phyloP scores from a whole-genome alignment of 1,140 invertebrate species.

The Trypoxylus dichotomus region DNA sequence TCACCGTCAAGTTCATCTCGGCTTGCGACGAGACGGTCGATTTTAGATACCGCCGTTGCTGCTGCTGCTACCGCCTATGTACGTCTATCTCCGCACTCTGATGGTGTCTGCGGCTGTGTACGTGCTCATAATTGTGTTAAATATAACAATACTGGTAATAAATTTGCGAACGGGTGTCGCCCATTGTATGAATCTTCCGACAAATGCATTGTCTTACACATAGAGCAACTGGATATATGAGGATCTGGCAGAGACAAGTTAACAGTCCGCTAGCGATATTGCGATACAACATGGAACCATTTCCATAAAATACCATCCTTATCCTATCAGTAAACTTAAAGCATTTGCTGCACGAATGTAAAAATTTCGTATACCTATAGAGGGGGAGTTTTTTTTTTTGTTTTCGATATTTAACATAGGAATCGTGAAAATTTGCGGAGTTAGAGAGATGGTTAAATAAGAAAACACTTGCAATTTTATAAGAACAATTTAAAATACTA shows the following conservation, averaged over 20 bases:
- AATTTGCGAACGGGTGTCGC: conserved; percentile 20
- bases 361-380: no score
- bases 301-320: neutral
- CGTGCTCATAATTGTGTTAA: conserved; percentile 17
- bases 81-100: neutral
- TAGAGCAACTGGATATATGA: conserved; percentile 13
- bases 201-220: conserved; percentile 20
- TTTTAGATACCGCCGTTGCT: neutral
- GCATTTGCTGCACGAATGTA: no score
- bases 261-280: conserved; percentile 9
- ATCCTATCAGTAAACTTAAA: neutral
- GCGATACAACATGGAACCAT: neutral
- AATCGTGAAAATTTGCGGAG: no score
- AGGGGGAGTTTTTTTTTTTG: no score
- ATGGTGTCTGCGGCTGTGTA: conserved; percentile 7
- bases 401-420: no score
- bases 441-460: no score
- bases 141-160: conserved; percentile 25
- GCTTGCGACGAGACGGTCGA: neutral
- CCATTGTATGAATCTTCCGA: conserved; percentile 11
- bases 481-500: no score
- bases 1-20: conserved; percentile 11
- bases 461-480: no score
- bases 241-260: conserved; percentile 20
- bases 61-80: no score